A percentile compares a stretch with the other conserved stretches of the same genome.
phyloP scores from a whole-genome alignment of 2,888 invertebrate genomes.

The Charanyca ferruginea region DNA sequence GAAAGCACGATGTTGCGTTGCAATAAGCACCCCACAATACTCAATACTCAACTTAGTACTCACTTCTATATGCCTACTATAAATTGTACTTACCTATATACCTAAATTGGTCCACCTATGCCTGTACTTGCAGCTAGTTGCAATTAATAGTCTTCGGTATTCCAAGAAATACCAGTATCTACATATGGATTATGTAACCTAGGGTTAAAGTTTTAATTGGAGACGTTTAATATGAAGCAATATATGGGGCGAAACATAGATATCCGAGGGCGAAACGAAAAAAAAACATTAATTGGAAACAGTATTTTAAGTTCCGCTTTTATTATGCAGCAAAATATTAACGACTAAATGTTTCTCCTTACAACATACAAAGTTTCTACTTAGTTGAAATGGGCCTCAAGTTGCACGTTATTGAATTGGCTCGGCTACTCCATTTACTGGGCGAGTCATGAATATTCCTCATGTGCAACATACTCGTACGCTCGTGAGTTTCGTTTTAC shows the following conservation, averaged over 20 bases:
- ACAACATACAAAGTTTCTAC: constrained; percentile 48
- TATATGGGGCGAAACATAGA: constrained; percentile 26
- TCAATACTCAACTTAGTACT: no score
- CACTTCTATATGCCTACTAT: no score
- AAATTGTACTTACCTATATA: no score
- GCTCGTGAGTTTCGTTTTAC: constrained; percentile 81
- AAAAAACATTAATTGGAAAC: constrained; percentile 17
- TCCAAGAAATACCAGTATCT: constrained; percentile 2
- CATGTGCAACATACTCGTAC: constrained; percentile 77
- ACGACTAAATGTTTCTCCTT: constrained; percentile 33
- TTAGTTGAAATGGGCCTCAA: constrained; percentile 65
- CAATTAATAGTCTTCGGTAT: neutral
- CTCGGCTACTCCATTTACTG: constrained; percentile 75
- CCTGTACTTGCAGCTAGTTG: neutral
- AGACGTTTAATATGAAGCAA: neutral
- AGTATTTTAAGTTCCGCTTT: constrained; percentile 28
- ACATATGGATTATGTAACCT: neutral
- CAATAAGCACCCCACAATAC: no score
- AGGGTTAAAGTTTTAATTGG: neutral
- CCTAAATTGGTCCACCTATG: no score
- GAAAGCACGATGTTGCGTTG: neutral
- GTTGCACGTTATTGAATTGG: constrained; percentile 69
- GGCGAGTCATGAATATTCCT: constrained; percentile 82
- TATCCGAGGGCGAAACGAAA: neutral
- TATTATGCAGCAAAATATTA: constrained; percentile 30